Base-by-base conservation (phyloP, 2,888 invertebrate genomes). In the Mamestra brassicae region DNA sequence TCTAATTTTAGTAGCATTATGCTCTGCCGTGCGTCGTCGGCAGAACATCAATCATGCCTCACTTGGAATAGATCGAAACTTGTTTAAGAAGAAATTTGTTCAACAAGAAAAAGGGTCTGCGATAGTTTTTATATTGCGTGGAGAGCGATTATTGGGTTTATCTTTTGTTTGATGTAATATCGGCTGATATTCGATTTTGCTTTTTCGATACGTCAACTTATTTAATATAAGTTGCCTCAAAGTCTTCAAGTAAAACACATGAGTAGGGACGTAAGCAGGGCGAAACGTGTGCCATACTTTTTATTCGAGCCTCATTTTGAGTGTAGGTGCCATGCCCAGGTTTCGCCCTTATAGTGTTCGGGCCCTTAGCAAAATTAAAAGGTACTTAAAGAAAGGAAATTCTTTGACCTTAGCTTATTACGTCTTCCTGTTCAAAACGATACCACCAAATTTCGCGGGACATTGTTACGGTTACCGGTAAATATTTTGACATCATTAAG, bases 1-100 rank as follows among this genome's bases (percentile, higher is more conserved):
- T 92, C 91, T 91, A 92, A 93, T 93, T 92, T 91, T 89, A 91
- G 89, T 87, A 90, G 86, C 89, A 92, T 92, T 91, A 92, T 87
- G 81, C 77, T 74, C 89, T 86, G 81, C 81, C 75, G 86, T 87
- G 85, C 87, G 88, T 92, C 91, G 90, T 89, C 90, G 86, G 88
- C 71, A 84, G 86, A 88, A 86, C 93, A 94, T 94, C 93, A 94
- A 94, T 94, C 94, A 94, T 88, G 88, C 77, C 74, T 75, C 89
- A 89, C 90, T 90, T 91, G 90, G 81, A 87, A 87, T 85, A 84
- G 83, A 86, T 83, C 74, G 68, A 76, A 83, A 80, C 81, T 85
- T 80, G 83, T 80, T 80, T 80, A 79, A 75, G 80, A 87, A 85
- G 78, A 81, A 62, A 62, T 78, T 79, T 78, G 83, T 83, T 84